A percentile compares a stretch with the other conserved stretches of the same genome.
These are phyloP conservation scores for Hyperoplus immaculatus DNA, from an alignment of 2,797 vertebrate species.

Conservation along the genomic window DNA sequence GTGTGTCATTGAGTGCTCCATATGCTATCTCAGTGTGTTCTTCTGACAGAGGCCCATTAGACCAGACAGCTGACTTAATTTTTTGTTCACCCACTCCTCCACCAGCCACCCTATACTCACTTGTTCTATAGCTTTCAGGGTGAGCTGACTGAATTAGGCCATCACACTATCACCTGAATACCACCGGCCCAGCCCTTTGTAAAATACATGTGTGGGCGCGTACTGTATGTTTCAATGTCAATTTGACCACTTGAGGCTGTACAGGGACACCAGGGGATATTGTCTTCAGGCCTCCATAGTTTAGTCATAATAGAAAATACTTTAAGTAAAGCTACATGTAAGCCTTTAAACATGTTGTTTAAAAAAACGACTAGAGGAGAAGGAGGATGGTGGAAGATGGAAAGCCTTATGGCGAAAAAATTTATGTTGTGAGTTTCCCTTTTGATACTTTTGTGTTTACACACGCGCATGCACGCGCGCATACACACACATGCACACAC, in stretches of 20 bases:
- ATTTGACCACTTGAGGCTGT: slow-evolving; percentile 4
- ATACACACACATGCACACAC: slow-evolving; percentile 23
- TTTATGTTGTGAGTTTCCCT: slow-evolving; percentile 23
- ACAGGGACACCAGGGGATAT: slow-evolving; percentile 29
- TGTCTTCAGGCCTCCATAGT: slow-evolving; percentile 35
- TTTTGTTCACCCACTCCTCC: slow-evolving; percentile 28
- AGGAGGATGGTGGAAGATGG: slow-evolving; percentile 1
- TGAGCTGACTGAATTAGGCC: slow-evolving; percentile 77
- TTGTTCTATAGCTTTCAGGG: slow-evolving; percentile 72
- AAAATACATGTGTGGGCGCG: slow-evolving; percentile 22
- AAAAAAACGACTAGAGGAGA: slow-evolving; percentile 9
- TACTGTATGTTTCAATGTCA: slow-evolving; percentile 17
- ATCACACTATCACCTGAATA: slow-evolving; percentile 62
- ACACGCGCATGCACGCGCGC: slow-evolving; percentile 12
- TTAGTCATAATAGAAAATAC: slow-evolving; percentile 18
- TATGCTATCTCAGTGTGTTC: slow-evolving; percentile 9
- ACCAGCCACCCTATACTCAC: slow-evolving; percentile 38
- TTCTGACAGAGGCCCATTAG: slow-evolving; percentile 22
- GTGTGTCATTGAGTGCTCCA: slow-evolving; percentile 22
- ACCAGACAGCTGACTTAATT: slow-evolving; percentile 43
- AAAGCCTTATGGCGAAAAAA: slow-evolving; percentile 25
- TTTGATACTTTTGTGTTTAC: slow-evolving; percentile 39
- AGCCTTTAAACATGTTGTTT: slow-evolving; percentile 1
- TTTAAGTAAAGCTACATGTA: slow-evolving; percentile 29
- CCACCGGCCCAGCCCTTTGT: slow-evolving; percentile 27